Evolutionary conservation across 2,888 invertebrate species (phyloP), one percentile per base, ranked within the genome.

Genomic region (Caenorhabditis sulstoni): DNA sequence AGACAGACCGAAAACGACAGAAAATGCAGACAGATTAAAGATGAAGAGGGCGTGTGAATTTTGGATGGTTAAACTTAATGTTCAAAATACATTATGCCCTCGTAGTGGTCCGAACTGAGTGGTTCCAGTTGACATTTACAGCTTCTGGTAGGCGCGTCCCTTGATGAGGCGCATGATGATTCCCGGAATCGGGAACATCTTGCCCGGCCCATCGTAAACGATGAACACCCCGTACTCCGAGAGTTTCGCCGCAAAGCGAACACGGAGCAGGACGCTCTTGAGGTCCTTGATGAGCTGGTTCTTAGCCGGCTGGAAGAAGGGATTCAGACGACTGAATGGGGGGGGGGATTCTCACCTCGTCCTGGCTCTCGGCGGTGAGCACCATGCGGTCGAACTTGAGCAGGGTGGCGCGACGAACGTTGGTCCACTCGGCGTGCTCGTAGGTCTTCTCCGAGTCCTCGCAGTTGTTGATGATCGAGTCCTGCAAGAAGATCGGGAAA

Each of bases 121-220:
- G 49, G 7, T 50, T 20, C 14, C 49, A 50, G 7, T 22, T 9
- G 12, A 0, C 3, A 22, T 45, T 45, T 45, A 53, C 1, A 53
- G 50, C 35, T 61, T 53, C 53, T 59, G 29, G 45, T 67, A 52
- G n/a, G 9, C n/a, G 9, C 39, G 14, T 7, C 50, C 49, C 20
- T 50, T 58, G 67, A 67, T 16, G 22, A 58, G 16, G 4, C 44
- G 45, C 5, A 55, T 18, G 12, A 62, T 2, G 16, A 45, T 22
- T 62, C 70, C 70, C 1, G 70, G 62, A 2, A 70, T 49, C 14
- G 61, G 62, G n/a, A 70, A 39, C 47, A 70, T 3, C 7, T 55
- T 61, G 61, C 70, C 61, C 22, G 61, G 61, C 35, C 55, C 70
- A n/a, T 61, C 62, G 39, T 55, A 70, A n/a, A 70, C n/a, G 14